Evolutionary conservation across 2,888 invertebrate genomes (phyloP), one percentile per base, ranked within the genome.

Genomic region (Agriopis marginaria): DNA sequence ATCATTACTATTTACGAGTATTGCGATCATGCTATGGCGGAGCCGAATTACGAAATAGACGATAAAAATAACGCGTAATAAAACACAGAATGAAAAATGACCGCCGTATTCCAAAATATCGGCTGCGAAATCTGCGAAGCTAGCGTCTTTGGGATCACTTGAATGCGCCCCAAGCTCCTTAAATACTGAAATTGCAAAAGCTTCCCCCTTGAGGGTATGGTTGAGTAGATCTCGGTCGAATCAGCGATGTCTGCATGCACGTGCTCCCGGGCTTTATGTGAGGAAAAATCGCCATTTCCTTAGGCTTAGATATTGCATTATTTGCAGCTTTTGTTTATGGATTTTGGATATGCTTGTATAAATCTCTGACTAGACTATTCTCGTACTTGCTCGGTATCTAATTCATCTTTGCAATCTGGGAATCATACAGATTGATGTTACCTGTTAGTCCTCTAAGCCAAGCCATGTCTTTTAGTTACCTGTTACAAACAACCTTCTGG

Each of bases 131-230:
- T 50, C 45, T 61, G 45, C 49, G 67, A 62, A 65, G 14, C 23
- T 23, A 54, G 39, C 32, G 53, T 40, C 55, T 59, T 62, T 62
- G 59, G 69, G 58, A 70, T 65, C 58, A 69, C 65, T 72, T 68
- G 44, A 71, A 75, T 62, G 47, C 54, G 44, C 54, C 68, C 11
- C 45, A 17, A 49, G 54, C 47, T 44, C 23, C 58, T 70, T 23
- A 55, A 61, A 56, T 54, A 64, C 59, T 66, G 75, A 77, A 74
- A 77, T 71, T 72, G 77, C 70, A 68, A 76, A 76, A 75, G 75
- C 66, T 68, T 65, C 50, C 63, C 71, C 70, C 74, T 76, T 68
- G 60, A 75, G 79, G 71, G 72, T 70, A 49, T 62, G 70, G 61
- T 75, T 63, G 66, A 73, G 70, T 75, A 69, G 71, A 64, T 69